Evolutionary conservation across 2,888 invertebrate species (phyloP), one percentile per base, ranked within the genome.

Genomic region (Drosophila engyochracea): DNA sequence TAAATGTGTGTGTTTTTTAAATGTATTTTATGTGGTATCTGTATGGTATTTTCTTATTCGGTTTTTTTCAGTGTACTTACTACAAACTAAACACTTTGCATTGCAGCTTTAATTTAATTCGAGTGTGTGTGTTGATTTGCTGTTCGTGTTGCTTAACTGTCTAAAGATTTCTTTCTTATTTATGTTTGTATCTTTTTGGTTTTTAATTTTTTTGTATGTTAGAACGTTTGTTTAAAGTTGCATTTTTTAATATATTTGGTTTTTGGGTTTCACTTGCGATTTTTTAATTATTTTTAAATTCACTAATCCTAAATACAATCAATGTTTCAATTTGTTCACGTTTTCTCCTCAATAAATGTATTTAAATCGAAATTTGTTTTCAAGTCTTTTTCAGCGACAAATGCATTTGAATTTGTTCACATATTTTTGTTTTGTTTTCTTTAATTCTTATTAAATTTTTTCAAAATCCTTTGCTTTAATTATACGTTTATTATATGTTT

Each of bases 371-470:
- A 88, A 86, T 89, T 87, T 81, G 73, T 81, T 77, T 82, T 88
- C 87, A 88, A 88, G 87, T 88, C 87, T 88, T 88, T 82, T 88
- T 90, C 89, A 88, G 87, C 87, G 90, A 88, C 87, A 88, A 88
- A 88, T 88, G 90, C 87, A 90, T 89, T 89, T 83, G 86, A 86
- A 86, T 86, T 86, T 89, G 90, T 89, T 86, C 88, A 89, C 90
- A 85, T 87, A 49, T 25, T 22, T 64, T 52, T 9, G 51, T 49
- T 83, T 83, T 70, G 59, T 83, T 79, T 73, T 70, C 4, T 25
- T 60, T 37, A 59, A 59, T 72, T 68, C 71, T 72, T 83, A 75
- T 85, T 87, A 78, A 87, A 85, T 87, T 72, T 82, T 64, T 69
- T 86, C 86, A 89, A 89, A 85, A 85, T 86, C 85, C 86, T 86